Percentiles rank a stretch among this genome's conserved stretches.
phyloP scores from a whole-genome alignment of 2,888 invertebrate genomes.

The Periphyllus acericola region DNA sequence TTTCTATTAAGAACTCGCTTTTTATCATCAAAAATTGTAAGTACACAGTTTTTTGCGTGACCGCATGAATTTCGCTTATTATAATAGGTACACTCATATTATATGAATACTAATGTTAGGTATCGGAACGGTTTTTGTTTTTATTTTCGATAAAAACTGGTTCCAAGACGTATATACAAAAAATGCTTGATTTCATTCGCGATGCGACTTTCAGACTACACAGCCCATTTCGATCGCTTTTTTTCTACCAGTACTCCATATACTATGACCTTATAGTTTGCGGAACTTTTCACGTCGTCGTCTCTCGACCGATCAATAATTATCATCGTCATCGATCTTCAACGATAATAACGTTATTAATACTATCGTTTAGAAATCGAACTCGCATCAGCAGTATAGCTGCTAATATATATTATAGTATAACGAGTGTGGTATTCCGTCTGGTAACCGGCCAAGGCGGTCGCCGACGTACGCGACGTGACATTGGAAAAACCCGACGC shows the following conservation, averaged over 20 bases:
- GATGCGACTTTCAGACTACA: too few relatives aligned
- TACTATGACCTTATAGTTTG: too few relatives aligned
- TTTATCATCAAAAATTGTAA: not conserved
- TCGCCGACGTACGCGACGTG: conserved; percentile 18
- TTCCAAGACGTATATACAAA: not conserved
- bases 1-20: not conserved
- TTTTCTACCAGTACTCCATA: too few relatives aligned
- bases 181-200: too few relatives aligned
- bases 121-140: too few relatives aligned
- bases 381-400: not conserved
- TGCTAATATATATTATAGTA: not conserved
- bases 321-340: too few relatives aligned
- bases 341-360: not conserved
- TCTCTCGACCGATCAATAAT: too few relatives aligned
- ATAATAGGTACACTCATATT: not conserved
- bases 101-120: not conserved
- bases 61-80: not conserved
- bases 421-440: not conserved
- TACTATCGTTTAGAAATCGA: not conserved
- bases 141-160: not conserved
- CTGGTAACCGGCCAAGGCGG: conserved; percentile 25
- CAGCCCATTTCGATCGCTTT: too few relatives aligned
- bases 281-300: too few relatives aligned
- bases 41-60: not conserved
- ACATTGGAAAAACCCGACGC: conserved; percentile 45